A percentile compares a stretch with the other conserved stretches of the same genome.
Evolutionary conservation across 2,113 vertebrate species (phyloP).

Genomic region (Labrus mixtus): DNA sequence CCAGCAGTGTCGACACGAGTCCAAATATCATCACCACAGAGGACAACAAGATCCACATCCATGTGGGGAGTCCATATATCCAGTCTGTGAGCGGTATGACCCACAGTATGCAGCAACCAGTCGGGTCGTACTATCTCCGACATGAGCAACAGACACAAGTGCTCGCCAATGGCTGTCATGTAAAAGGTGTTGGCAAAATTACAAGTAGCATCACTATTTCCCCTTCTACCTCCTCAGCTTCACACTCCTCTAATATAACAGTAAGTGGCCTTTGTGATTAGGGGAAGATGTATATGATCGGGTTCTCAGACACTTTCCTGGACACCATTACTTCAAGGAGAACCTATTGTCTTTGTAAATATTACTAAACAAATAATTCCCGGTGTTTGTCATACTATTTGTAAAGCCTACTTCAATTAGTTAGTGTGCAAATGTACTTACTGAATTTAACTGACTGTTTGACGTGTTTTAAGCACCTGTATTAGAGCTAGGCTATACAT

Average conservation of each 20-base stretch:
- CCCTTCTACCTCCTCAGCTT: slow-evolving; percentile 89
- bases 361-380: too few relatives aligned
- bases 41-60: slow-evolving; percentile 99
- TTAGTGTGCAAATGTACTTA: neutral
- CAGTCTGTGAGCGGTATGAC: slow-evolving; percentile 84
- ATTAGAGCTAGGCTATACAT: neutral
- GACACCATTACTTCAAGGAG: neutral
- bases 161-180: slow-evolving; percentile 87
- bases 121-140: slow-evolving; percentile 83
- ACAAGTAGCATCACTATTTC: slow-evolving; percentile 98
- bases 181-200: slow-evolving; percentile 92
- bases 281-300: slow-evolving; percentile 49
- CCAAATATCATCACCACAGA: slow-evolving; percentile 95
- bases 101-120: slow-evolving; percentile 79
- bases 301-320: neutral
- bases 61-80: slow-evolving; percentile 92
- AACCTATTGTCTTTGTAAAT: too few relatives aligned
- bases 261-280: slow-evolving; percentile 95
- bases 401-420: neutral
- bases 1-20: slow-evolving; percentile 89
- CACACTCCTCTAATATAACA: slow-evolving; percentile 93
- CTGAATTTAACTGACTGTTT: neutral
- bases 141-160: slow-evolving; percentile 92
- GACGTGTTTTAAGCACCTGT: slow-evolving; percentile 11
- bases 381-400: slow-evolving; percentile 15